A percentile compares a stretch with the other conserved stretches of the same genome.
Evolutionary conservation across 2,888 invertebrate genomes (phyloP).

Genomic region (Stegophylla sp.): DNA sequence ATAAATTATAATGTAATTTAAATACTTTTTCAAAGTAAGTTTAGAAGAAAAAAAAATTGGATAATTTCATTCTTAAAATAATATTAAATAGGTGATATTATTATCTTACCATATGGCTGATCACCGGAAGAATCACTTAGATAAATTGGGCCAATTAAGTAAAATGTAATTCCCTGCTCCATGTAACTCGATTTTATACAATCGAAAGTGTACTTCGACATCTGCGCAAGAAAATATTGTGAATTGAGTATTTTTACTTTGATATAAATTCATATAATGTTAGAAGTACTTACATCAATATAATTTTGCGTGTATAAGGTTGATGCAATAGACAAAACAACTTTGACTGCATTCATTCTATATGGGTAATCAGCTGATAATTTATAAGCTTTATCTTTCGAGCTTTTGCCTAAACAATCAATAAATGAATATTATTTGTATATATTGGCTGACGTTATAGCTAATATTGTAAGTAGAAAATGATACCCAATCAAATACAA

Average conservation of each 20-base stretch:
- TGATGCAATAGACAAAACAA: conserved; percentile 65
- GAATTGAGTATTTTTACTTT: background rate
- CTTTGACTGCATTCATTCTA: conserved; percentile 78
- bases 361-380: conserved; percentile 75
- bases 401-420: conserved; percentile 61
- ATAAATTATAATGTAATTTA: too few species aligned
- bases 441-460: too few species aligned
- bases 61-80: too few species aligned
- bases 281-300: background rate
- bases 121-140: background rate
- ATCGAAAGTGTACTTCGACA: conserved; percentile 6
- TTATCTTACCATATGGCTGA: conserved; percentile 5
- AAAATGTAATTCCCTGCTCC: conserved; percentile 15
- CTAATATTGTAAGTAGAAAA: too few species aligned
- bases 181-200: background rate
- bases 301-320: background rate
- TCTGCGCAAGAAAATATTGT: background rate
- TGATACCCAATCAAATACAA: too few species aligned
- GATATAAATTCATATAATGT: background rate
- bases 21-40: too few species aligned
- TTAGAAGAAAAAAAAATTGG: too few species aligned
- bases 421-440: conserved; percentile 59
- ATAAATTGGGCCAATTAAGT: conserved; percentile 16
- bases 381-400: conserved; percentile 69
- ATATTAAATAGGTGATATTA: too few species aligned